Evolutionary conservation across 53 echinoderm and acorn worm species (phyloP), one percentile per base, ranked within the genome.

Genomic region (Arbacia lixula): DNA sequence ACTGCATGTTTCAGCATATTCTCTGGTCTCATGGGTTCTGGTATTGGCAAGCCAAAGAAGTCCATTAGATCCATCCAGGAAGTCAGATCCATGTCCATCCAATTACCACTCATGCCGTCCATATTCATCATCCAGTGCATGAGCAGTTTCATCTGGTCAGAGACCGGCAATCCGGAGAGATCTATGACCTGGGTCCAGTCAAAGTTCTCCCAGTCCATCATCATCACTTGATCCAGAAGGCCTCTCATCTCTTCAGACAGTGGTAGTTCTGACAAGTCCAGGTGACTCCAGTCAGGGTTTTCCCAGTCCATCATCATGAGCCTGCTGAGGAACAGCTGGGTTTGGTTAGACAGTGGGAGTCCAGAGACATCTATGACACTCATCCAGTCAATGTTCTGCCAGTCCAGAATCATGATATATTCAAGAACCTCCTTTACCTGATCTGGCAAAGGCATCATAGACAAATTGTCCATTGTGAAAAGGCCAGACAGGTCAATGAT

Each of bases 191-290:
- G 21, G 49, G 10, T 26, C 71, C 71, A 71, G 60, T 78, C 78
- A 36, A 78, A 57, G 40, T 53, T 53, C 8, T 74, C 53, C 77
- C 77, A 81, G 50, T 81, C 64, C 64, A 49, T 81, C 6, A 28
- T 81, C 82, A 81, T 43, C 50, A 81, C n/a, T 17, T 21, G 41
- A 4, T 32, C 3, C 14, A 69, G 2, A 19, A 69, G 28, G 25
- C 21, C 26, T 14, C 29, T 52, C 4, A 27, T 30, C 1, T 56
- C 58, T 25, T 56, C 57, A 37, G 36, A 21, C 2, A 22, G 25
- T 27, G 77, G 37, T 21, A 77, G 33, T 56, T 77, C 58, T 4
- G 37, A 35, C 9, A 77, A 12, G 21, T 58, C 12, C 5, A 58
- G 35, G n/a, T 57, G 12, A n/a, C 8, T 63, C 49, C 46, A 63